Conservation (phyloP, 1,140 invertebrate species). For the Pissodes strobi region DNA sequence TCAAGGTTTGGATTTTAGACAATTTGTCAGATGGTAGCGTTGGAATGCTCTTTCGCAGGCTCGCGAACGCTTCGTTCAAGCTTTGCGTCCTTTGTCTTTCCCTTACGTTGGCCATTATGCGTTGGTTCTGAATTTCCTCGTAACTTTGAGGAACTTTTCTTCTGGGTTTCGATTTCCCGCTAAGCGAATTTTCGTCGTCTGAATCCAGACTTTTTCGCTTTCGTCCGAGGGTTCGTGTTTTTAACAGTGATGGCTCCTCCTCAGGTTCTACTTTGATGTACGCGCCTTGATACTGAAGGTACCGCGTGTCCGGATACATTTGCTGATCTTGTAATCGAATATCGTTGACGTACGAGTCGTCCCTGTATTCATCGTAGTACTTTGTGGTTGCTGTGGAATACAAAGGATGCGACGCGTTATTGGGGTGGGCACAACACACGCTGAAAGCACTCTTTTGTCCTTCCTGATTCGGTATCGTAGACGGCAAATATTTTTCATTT, state of each 20-base stretch:
- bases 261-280: conserved; percentile 52
- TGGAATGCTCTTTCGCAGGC: conserved; percentile 92
- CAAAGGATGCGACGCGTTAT: conserved; percentile 13
- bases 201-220: conserved; percentile 48
- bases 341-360: conserved; percentile 22
- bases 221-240: conserved; percentile 38
- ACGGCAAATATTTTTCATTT: conserved; percentile 48
- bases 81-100: conserved; percentile 96
- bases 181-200: conserved; percentile 49
- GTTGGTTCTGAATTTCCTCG: conserved; percentile 76
- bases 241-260: conserved; percentile 45
- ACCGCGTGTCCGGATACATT: no score
- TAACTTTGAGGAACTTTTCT: conserved; percentile 56
- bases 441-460: conserved; percentile 31
- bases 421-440: conserved; percentile 28
- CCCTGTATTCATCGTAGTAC: conserved; percentile 42
- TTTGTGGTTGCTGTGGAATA: conserved; percentile 7
- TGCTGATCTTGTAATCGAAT: conserved; percentile 14
- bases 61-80: conserved; percentile 94
- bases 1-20: conserved; percentile 97
- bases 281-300: conserved; percentile 18
- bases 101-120: conserved; percentile 93
- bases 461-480: conserved; percentile 39
- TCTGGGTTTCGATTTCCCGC: conserved; percentile 43
- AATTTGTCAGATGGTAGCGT: conserved; percentile 97